Base-by-base conservation (phyloP, 2,113 vertebrate species). In the Tachycineta bicolor region DNA sequence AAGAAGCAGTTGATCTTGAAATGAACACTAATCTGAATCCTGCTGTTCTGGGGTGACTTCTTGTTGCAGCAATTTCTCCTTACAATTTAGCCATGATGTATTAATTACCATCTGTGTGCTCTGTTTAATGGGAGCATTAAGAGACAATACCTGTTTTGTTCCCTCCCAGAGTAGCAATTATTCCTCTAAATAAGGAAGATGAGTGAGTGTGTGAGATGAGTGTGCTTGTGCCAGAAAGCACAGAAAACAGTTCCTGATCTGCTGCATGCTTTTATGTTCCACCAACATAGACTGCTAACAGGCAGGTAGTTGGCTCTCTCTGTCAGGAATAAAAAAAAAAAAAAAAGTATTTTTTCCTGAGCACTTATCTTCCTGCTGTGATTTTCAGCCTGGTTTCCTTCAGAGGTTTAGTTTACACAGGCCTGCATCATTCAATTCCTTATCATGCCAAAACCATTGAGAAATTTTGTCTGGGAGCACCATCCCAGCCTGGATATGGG, bases 61-160 rank as follows among this genome's bases (percentile, higher is more conserved):
- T 84, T 63, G 34, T 56, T 52, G 41, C 46, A 89, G 79, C 58
- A 75, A 68, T 83, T 91, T 81, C 73, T 84, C 82, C 73, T 83
- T 74, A 63, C 49, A 19, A 10, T 37, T 74, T 87, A 83, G 47
- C 68, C 59, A 77, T 24, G 77, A 89, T 69, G 70, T 59, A 56
- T 97, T 96, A 96, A 97, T 97, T 95, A 84, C 86, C 81, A 83
- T 84, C 91, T 86, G 83, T 19, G 20, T 67, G 37, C 46, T 93
- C 58, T 73, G 56, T 89, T 96, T 94, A 90, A 87, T 87, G 77
- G 83, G 33, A 80, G 28, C 62, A 41, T 90, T 95, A 91, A 81
- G 37, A 90, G 44, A 89, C 69, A 94, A 94, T 90, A 95, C 68
- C 73, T 68, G 10, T 39, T 94, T 94, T 73, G 53, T 52, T 76